Conservation (phyloP, 2,888 invertebrate species). For the Thalpophila matura region DNA sequence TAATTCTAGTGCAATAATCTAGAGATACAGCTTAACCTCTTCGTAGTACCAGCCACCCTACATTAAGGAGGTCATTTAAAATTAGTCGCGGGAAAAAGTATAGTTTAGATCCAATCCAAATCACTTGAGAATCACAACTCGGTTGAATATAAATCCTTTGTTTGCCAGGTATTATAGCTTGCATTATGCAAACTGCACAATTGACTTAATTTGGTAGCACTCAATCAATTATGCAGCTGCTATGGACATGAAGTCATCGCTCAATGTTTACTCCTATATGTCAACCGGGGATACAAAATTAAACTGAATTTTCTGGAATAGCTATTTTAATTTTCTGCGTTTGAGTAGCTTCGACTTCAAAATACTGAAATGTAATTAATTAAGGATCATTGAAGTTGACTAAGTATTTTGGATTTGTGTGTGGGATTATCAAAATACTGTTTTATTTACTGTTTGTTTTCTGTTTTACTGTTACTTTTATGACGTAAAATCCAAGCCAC, state of each 20-base stretch:
- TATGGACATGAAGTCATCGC: constrained; percentile 43
- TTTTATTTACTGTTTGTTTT: too few relatives aligned
- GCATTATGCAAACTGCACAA: constrained; percentile 49
- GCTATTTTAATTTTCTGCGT: not conserved
- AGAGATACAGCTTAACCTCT: too few relatives aligned
- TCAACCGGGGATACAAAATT: constrained; percentile 22
- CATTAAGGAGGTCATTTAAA: too few relatives aligned
- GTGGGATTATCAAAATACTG: too few relatives aligned
- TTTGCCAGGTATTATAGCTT: constrained; percentile 38
- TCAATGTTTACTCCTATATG: constrained; percentile 44
- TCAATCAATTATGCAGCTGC: constrained; percentile 61
- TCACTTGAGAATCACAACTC: not conserved
- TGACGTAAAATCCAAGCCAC: too few relatives aligned
- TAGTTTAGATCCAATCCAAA: not conserved
- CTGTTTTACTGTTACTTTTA: too few relatives aligned
- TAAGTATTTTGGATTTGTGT: too few relatives aligned
- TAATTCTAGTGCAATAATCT: too few relatives aligned
- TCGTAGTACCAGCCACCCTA: too few relatives aligned
- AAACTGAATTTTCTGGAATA: constrained; percentile 9
- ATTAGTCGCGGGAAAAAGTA: too few relatives aligned
- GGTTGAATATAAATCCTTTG: constrained; percentile 38
- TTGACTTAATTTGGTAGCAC: constrained; percentile 52
- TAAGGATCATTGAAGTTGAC: too few relatives aligned
- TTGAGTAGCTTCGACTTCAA: not conserved
- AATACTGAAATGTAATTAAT: too few relatives aligned